phyloP scores from a whole-genome alignment of 2,888 invertebrate species.

The Nasonia oneida region DNA sequence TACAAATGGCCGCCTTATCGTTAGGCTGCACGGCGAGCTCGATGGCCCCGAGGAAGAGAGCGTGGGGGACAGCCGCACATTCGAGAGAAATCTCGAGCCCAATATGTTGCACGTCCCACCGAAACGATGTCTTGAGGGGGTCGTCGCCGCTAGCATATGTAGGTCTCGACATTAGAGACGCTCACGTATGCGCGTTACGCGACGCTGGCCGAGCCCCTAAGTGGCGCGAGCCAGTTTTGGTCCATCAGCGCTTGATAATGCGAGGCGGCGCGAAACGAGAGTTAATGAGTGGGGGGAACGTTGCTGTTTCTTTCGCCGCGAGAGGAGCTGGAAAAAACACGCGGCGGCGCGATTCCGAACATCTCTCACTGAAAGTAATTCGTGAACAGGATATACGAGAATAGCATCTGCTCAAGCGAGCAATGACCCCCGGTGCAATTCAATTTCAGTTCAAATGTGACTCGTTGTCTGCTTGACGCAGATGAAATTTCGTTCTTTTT shows the following conservation, averaged over 20 bases:
- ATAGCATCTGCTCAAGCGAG: no score
- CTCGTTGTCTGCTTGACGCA: no score
- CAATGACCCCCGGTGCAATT: no score
- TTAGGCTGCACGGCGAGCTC: not conserved
- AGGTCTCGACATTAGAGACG: not conserved
- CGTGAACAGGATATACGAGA: no score
- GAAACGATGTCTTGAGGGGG: conserved; percentile 44
- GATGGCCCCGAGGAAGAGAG: conserved; percentile 15
- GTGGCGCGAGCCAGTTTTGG: conserved; percentile 11
- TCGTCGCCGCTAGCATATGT: not conserved
- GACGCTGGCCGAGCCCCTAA: not conserved
- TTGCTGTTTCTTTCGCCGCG: not conserved
- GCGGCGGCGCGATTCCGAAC: no score
- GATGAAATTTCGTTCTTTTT: no score
- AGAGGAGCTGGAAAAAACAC: no score
- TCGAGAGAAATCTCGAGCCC: conserved; percentile 42
- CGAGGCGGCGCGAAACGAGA: conserved; percentile 24
- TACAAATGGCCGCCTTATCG: conserved; percentile 56
- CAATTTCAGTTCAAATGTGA: no score
- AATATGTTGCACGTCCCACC: conserved; percentile 40
- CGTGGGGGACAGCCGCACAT: not conserved
- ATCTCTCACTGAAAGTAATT: no score
- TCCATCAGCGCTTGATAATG: conserved; percentile 45
- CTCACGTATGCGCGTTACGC: not conserved
- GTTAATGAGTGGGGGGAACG: conserved; percentile 25